A percentile compares a stretch with the other conserved stretches of the same genome.
phyloP scores from a whole-genome alignment of 1,140 invertebrate genomes.

The Aethina tumida region DNA sequence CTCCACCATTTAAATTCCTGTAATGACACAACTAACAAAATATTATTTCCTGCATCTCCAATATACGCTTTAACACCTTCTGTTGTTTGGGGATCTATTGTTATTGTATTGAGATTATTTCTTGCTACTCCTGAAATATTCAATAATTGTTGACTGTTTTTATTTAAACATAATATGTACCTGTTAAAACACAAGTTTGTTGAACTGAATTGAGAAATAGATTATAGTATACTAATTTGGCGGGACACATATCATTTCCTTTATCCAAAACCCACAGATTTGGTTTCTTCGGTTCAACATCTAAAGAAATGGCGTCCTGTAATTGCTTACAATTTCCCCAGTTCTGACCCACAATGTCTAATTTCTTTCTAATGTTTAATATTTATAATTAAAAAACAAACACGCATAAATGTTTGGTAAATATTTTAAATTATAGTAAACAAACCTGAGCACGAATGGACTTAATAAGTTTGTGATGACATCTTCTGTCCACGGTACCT shows the following conservation, averaged over 20 bases:
- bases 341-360: conserved; percentile 19
- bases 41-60: conserved; percentile 13
- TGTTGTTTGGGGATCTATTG: not conserved
- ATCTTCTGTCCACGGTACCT: conserved; percentile 23
- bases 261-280: conserved; percentile 29
- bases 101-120: conserved; percentile 4
- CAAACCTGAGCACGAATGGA: too few species aligned
- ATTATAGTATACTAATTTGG: conserved; percentile 26
- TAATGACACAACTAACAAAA: conserved; percentile 13
- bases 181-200: conserved; percentile 9
- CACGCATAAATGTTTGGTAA: not conserved
- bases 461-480: too few species aligned
- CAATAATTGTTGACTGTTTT: conserved; percentile 4
- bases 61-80: conserved; percentile 17
- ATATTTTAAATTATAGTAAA: conserved; percentile 2
- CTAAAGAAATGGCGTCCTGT: conserved; percentile 24
- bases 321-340: conserved; percentile 23
- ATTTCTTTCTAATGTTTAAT: too few species aligned
- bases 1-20: conserved; percentile 10
- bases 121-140: not conserved
- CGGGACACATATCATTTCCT: conserved; percentile 19
- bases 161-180: conserved; percentile 6
- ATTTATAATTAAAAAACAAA: too few species aligned
- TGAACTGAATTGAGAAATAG: conserved; percentile 18
- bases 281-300: conserved; percentile 18